Conservation (phyloP, 2,888 invertebrate species). For the Agrotis exclamationis region DNA sequence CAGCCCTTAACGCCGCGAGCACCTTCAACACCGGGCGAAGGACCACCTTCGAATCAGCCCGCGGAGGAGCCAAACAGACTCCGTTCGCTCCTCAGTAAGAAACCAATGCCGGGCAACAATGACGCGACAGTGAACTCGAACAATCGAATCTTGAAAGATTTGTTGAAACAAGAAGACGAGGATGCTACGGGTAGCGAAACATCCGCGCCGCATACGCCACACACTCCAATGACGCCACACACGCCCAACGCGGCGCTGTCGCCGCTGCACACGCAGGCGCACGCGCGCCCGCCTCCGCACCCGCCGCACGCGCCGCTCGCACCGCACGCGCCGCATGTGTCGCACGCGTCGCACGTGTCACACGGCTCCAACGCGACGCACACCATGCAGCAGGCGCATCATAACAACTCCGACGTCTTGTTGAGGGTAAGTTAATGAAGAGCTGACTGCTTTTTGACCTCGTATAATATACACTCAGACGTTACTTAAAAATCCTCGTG, state of each 20-base stretch:
- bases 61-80: slow-evolving; percentile 91
- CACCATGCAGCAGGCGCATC: slow-evolving; percentile 69
- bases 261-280: slow-evolving; percentile 64
- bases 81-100: slow-evolving; percentile 91
- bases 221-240: slow-evolving; percentile 81
- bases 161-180: slow-evolving; percentile 87
- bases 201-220: slow-evolving; percentile 86
- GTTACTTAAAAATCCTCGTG: neutral
- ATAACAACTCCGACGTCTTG: slow-evolving; percentile 91
- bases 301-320: slow-evolving; percentile 64
- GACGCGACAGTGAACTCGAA: slow-evolving; percentile 78
- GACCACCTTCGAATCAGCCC: slow-evolving; percentile 69
- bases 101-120: slow-evolving; percentile 82
- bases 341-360: slow-evolving; percentile 30
- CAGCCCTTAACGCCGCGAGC: slow-evolving; percentile 78
- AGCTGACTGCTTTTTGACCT: neutral
- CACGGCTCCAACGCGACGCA: slow-evolving; percentile 58
- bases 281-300: slow-evolving; percentile 51
- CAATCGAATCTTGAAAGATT: slow-evolving; percentile 84
- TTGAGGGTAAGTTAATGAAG: slow-evolving; percentile 79
- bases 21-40: slow-evolving; percentile 78
- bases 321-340: slow-evolving; percentile 41
- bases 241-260: slow-evolving; percentile 72
- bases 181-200: slow-evolving; percentile 84
- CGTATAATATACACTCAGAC: neutral